Base-by-base conservation (phyloP, 2,797 vertebrate species). In the Muscicapa comitata region DNA sequence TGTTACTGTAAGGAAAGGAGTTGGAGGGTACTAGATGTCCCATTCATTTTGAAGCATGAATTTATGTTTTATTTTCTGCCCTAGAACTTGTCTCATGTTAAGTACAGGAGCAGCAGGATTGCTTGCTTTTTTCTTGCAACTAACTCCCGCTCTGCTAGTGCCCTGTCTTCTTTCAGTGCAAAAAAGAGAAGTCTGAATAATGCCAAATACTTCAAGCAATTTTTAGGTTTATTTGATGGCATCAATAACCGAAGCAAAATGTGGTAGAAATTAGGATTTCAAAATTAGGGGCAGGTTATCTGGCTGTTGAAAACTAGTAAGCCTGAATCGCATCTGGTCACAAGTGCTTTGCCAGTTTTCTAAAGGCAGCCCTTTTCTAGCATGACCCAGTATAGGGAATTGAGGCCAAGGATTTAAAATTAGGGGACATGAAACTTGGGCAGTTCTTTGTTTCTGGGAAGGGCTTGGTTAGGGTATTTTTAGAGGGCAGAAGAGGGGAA, bases 111-210 rank as follows among this genome's bases (percentile, higher is more conserved):
- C 48, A 93, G 76, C 53, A 93, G 61, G 51, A 68, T 77, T 85
- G 81, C 72, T 93, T 92, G 57, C 40, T 47, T 81, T 94, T 94
- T 88, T 86, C 79, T 91, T 83, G 89, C 76, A 88, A 74, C 61
- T 87, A 82, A 90, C 51, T 78, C 31, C 55, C 50, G 62, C 82
- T 95, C 70, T 88, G 40, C 76, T 84, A 73, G 59, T 82, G 62
- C 70, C 42, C 40, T 93, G 62, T 29, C 54, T 94, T 92, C 66
- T 35, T 80, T 81, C 43, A 57, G 51, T 86, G 40, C 10, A 24
- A 82, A 62, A 73, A 48, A 26, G 20, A 83, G 33, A 86, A 45
- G 19, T 51, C 51, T 66, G 43, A 86, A 80, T 71, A 90, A 28
- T 55, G 33, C 66, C 75, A 93, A 80, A 88, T 78, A 83, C 29